Percentiles rank a stretch among this genome's conserved stretches.
phyloP scores from a whole-genome alignment of 2,888 invertebrate species.

The Parnassius apollo region DNA sequence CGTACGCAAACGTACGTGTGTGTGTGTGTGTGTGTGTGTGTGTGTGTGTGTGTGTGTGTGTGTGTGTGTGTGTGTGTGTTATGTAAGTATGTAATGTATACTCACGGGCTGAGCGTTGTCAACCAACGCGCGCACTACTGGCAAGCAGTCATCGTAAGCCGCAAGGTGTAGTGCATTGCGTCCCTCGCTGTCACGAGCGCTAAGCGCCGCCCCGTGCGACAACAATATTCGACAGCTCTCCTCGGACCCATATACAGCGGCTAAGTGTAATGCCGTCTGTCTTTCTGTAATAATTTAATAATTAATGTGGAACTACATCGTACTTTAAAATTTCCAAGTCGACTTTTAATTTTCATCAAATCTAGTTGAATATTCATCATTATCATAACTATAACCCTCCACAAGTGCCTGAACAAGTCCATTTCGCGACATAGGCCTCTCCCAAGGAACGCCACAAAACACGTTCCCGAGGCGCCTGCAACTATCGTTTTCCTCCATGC shows the following conservation, averaged over 20 bases:
- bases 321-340: no score
- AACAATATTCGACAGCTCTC: constrained; percentile 41
- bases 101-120: constrained; percentile 38
- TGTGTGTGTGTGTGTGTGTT: no score
- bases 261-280: constrained; percentile 60
- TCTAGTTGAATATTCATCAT: no score
- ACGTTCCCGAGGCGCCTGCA: no score
- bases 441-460: no score
- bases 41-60: not conserved
- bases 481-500: no score
- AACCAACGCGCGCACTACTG: constrained; percentile 42
- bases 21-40: not conserved
- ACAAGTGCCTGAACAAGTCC: no score
- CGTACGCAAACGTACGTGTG: no score
- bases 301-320: not conserved
- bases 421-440: no score
- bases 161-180: constrained; percentile 67
- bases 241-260: constrained; percentile 44
- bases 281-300: constrained; percentile 42
- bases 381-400: no score
- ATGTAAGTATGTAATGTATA: constrained; percentile 6
- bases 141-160: constrained; percentile 50
- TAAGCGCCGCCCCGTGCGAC: constrained; percentile 41
- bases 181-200: constrained; percentile 43
- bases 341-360: no score